These are phyloP conservation scores for Harpagus bidentatus DNA, from an alignment of 2,113 vertebrate species.

Conservation along the genomic window DNA sequence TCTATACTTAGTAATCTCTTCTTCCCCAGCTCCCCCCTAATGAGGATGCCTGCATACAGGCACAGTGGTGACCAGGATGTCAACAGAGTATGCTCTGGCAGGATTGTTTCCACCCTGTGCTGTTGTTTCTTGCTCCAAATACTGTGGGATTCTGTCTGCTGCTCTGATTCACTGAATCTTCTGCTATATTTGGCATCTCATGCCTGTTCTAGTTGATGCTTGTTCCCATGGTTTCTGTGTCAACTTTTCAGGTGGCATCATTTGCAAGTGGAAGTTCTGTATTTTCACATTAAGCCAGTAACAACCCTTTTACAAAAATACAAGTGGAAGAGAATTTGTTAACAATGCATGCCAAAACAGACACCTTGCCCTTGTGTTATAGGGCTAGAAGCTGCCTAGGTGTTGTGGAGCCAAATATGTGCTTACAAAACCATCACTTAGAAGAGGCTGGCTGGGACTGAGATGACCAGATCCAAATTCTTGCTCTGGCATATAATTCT, in stretches of 20 bases:
- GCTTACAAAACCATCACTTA: neutral
- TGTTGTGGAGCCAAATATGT: neutral
- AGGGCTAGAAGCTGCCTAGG: neutral
- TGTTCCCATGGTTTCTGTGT: neutral
- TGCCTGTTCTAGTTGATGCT: neutral
- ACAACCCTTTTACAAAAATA: neutral
- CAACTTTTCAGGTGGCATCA: neutral
- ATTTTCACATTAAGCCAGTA: neutral
- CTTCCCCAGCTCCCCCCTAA: too few relatives aligned
- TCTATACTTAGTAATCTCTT: neutral
- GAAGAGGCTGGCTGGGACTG: neutral
- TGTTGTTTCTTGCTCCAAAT: neutral
- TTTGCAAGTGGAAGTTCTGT: neutral
- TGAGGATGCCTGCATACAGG: neutral
- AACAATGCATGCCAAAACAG: neutral
- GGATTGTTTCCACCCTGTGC: neutral
- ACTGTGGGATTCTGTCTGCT: neutral
- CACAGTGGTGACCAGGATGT: neutral
- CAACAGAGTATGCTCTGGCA: neutral
- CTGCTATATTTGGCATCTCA: neutral
- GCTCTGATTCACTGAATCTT: neutral
- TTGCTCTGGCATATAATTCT: neutral
- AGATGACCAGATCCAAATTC: neutral
- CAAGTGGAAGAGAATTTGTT: neutral
- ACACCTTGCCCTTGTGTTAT: rapidly evolving